These are phyloP conservation scores for Mobula birostris DNA, from an alignment of 2,113 vertebrate species.

Conservation along the genomic window DNA sequence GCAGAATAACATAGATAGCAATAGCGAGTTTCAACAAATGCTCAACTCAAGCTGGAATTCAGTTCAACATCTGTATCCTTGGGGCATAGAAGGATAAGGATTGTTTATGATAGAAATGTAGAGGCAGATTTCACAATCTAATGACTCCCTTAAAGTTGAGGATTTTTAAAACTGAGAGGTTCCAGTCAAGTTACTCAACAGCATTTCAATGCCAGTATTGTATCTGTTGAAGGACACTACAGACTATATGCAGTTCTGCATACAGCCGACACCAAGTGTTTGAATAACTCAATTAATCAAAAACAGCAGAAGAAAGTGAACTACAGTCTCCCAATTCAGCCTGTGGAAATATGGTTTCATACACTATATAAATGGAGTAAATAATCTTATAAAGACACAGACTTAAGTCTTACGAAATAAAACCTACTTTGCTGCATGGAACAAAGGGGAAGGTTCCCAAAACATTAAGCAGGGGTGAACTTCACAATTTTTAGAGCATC, in stretches of 20 bases:
- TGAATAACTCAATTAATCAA: constrained; percentile 23
- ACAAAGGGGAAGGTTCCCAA: too few relatives aligned
- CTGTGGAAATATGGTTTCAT: not conserved
- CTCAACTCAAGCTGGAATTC: not conserved
- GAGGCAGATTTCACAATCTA: not conserved
- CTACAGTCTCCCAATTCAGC: not conserved
- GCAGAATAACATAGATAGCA: constrained; percentile 8
- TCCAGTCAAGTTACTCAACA: not conserved
- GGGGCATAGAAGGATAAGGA: not conserved
- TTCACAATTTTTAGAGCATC: not conserved
- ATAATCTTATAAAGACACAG: not conserved
- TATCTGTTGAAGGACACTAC: not conserved
- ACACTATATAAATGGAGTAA: not conserved
- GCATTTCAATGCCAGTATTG: not conserved
- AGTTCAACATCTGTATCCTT: constrained; percentile 8
- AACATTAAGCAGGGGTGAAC: not conserved
- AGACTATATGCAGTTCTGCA: not conserved
- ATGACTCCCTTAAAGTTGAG: not conserved
- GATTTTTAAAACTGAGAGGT: not conserved
- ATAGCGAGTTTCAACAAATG: constrained; percentile 31
- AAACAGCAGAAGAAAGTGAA: not conserved
- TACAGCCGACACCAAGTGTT: not conserved
- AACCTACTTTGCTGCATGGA: not conserved
- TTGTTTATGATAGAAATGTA: not conserved
- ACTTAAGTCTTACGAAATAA: not conserved